These are phyloP conservation scores for Trileptium ribeirensis DNA, from an alignment of 2,888 invertebrate genomes.

Conservation along the genomic window DNA sequence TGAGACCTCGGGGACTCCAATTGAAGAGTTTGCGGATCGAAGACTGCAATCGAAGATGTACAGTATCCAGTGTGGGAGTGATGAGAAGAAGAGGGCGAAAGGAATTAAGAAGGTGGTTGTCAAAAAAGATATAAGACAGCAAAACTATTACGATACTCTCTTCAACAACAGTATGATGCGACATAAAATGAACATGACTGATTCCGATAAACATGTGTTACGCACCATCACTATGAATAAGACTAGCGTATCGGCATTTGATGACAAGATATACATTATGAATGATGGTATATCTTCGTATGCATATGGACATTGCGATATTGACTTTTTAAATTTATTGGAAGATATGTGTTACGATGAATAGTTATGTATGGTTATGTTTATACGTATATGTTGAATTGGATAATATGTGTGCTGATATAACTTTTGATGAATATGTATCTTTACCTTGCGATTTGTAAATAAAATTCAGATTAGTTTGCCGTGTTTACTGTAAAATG, in stretches of 20 bases:
- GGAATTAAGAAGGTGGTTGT: neutral
- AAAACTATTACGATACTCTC: neutral
- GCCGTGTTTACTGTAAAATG: too few species aligned
- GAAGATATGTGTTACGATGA: neutral
- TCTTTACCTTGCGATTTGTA: too few species aligned
- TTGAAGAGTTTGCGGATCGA: slow-evolving; percentile 7
- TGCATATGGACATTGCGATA: neutral
- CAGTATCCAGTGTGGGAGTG: neutral
- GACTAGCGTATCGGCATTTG: neutral
- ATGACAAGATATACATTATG: neutral
- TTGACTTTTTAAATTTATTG: neutral
- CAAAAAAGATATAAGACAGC: neutral
- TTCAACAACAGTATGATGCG: neutral
- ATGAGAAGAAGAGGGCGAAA: neutral
- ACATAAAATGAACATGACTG: neutral
- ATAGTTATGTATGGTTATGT: too few species aligned
- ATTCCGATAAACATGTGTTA: neutral
- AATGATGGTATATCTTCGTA: neutral
- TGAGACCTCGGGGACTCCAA: neutral
- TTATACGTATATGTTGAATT: too few species aligned
- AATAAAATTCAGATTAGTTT: too few species aligned
- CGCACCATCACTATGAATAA: neutral
- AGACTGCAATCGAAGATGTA: slow-evolving; percentile 7
- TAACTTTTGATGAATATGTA: too few species aligned
- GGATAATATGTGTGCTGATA: too few species aligned